Base-by-base conservation (phyloP, 2,797 vertebrate species). In the Serranus cabrilla region DNA sequence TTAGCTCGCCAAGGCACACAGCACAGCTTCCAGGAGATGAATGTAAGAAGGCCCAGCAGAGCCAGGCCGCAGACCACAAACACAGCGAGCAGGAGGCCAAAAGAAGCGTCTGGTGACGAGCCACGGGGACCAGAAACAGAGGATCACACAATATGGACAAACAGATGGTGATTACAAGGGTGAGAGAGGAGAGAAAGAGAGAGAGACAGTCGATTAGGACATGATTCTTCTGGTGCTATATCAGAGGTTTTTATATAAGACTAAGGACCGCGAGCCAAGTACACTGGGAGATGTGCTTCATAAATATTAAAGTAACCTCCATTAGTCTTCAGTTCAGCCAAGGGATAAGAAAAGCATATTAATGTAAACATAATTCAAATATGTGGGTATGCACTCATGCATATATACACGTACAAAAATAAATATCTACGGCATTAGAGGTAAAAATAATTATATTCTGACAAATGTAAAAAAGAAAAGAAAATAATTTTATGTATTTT, bases 11-110 rank as follows among this genome's bases (percentile, higher is more conserved):
- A 94, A 92, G 96, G 96, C 73, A 95, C 94, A 95, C 96, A 95
- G 91, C 96, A 97, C 91, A 98, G 95, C 95, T 97, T 99, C 98
- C 98, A 99, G 94, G 97, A 97, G 92, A 97, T 90, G 86, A 98
- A 95, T 21, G 96, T 92, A 81, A 97, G 95, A 78, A 96, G 96
- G 89, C 96, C 96, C 94, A 98, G 95, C 94, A 99, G 93, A 78
- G 96, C 96, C 94, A 98, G 94, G 63, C 96, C 96, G 76, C 97
- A 98, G 84, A 96, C 92, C 89, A 96, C 93, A 71, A 97, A 96
- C 92, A 98, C 96, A 52, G 94, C 93, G 1, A 97, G 93, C 65
- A 98, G 95, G 91, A 99, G 96, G 95, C 97, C 96, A 94, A 96
- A 90, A 60, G 97, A 95, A 94, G 96, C 91, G 93, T 97, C 97